Conservation (phyloP, 2,113 vertebrate species). For the Reinhardtius hippoglossoides region DNA sequence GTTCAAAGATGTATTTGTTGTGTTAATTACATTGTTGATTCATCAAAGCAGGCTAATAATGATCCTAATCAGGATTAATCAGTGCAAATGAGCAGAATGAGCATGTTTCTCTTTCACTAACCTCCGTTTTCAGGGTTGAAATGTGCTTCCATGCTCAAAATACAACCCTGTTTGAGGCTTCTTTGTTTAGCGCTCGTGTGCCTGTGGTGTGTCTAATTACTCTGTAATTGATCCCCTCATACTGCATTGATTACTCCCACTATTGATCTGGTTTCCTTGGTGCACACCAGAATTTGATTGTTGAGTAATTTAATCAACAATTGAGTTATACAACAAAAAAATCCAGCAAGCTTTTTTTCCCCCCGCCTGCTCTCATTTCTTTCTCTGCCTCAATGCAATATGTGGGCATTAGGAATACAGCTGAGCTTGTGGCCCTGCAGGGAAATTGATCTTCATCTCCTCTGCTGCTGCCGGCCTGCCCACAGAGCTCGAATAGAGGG, state of each 20-base stretch:
- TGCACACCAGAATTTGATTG: constrained; percentile 67
- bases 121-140: constrained; percentile 32
- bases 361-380: constrained; percentile 27
- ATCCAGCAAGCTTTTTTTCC: constrained; percentile 29
- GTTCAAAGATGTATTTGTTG: constrained; percentile 69
- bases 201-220: constrained; percentile 74
- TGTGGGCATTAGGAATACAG: constrained; percentile 67
- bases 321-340: constrained; percentile 56
- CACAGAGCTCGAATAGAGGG: constrained; percentile 42
- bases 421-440: constrained; percentile 65
- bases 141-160: constrained; percentile 39
- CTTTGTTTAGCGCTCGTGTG: constrained; percentile 32
- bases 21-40: constrained; percentile 68
- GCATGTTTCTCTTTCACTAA: constrained; percentile 41
- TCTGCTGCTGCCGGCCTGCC: constrained; percentile 45
- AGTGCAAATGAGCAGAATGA: constrained; percentile 54
- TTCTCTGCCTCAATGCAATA: constrained; percentile 53
- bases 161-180: constrained; percentile 28
- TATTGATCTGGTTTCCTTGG: constrained; percentile 77
- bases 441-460: constrained; percentile 75
- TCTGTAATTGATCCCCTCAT: constrained; percentile 74
- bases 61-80: constrained; percentile 58
- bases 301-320: constrained; percentile 69
- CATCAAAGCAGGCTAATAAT: constrained; percentile 65
- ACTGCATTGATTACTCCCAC: constrained; percentile 68